Evolutionary conservation across 2,797 vertebrate genomes (phyloP), one percentile per base, ranked within the genome.

Genomic region (Phyllotis vaccarum): DNA sequence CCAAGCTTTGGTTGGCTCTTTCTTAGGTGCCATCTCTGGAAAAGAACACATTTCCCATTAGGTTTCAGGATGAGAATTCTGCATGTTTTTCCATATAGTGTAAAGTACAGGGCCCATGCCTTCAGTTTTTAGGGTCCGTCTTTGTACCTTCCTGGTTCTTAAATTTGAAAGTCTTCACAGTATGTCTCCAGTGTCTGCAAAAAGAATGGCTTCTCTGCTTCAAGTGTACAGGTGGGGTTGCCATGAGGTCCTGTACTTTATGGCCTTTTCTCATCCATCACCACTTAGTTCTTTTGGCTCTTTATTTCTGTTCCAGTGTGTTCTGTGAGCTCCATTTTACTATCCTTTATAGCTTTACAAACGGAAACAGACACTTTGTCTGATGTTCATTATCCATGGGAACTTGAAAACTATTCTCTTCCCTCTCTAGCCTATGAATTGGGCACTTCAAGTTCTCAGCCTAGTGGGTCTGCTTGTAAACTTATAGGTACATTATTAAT

Each of bases 401-500:
- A 58, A 31, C 17, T 76, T 49, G 74, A 0, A 76, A 58, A 76
- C 46, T 31, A 49, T 87, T 81, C 66, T 91, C 3, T 60, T 86
- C 52, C 46, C 29, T 19, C 31, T 79, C 3, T 19, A 14, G 29
- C 46, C 46, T 72, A 14, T 72, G 29, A 24, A 4, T 64, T 80
- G 2, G 11, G 19, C 58, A 49, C 27, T 70, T 95, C 62, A 91
- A 8, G 16, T 79, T 82, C 80, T 85, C 40, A 79, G 68, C 68
- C 31, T 90, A 46, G 85, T 31, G 29, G 75, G 66, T 66, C 72
- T 60, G 34, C 60, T 34, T 76, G 5, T 68, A 62, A 78, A 68
- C 89, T 79, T 34, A 94, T 16, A 46, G 52, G 24, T 85, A 82
- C 81, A 43, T 79, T 91, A 82, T 64, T 93, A 80, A 88, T 93